phyloP scores from a whole-genome alignment of 2,113 vertebrate species.

The Cygnus buccinator region DNA sequence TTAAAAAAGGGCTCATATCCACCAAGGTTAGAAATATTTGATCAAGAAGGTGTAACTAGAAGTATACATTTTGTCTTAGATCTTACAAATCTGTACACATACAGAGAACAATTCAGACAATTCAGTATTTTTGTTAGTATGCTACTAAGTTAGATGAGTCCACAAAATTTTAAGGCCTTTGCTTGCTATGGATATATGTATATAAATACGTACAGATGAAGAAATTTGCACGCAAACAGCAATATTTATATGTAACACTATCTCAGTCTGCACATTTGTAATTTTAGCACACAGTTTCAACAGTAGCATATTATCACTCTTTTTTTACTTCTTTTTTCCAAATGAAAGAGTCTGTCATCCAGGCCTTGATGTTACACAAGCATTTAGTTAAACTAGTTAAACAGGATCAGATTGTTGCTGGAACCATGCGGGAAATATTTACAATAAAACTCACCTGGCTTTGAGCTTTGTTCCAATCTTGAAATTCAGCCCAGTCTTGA shows the following conservation, averaged over 20 bases:
- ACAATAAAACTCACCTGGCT: constrained; percentile 57
- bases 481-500: constrained; percentile 49
- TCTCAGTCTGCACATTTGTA: neutral
- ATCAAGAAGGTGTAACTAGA: neutral
- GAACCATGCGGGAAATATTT: neutral
- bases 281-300: neutral
- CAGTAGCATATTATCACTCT: neutral
- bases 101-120: neutral
- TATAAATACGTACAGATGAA: neutral
- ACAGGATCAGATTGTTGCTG: constrained; percentile 28
- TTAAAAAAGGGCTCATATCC: neutral
- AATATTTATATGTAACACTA: neutral
- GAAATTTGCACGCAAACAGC: neutral
- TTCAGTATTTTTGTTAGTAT: neutral
- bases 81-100: neutral
- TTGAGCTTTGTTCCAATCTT: constrained; percentile 29
- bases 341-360: neutral
- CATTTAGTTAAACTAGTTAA: constrained; percentile 34
- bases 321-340: neutral
- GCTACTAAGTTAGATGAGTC: neutral
- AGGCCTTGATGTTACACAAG: constrained; percentile 11
- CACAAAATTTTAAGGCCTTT: neutral
- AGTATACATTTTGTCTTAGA: neutral
- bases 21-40: neutral
- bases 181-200: neutral